A percentile compares a stretch with the other conserved stretches of the same genome.
These are phyloP conservation scores for Aldabrachelys gigantea DNA, from an alignment of 2,113 vertebrate genomes.

Conservation along the genomic window DNA sequence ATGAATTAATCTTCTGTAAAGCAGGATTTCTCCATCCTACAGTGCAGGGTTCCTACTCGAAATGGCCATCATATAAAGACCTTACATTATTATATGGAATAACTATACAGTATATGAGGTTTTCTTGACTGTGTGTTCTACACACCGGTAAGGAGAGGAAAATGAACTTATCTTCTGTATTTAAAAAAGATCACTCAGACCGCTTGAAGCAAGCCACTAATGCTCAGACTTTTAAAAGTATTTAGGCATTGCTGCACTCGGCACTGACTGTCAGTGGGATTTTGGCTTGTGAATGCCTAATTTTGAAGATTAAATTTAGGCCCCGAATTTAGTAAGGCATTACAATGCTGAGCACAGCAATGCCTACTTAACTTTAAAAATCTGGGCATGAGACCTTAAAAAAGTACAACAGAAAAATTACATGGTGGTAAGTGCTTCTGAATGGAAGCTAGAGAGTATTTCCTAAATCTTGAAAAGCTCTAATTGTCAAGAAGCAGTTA, in stretches of 20 bases:
- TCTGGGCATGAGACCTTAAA: not conserved
- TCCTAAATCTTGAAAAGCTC: not conserved
- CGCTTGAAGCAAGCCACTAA: not conserved
- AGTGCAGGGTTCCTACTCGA: not conserved
- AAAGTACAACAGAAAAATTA: not conserved
- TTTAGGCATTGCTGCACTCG: too few species aligned
- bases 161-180: not conserved
- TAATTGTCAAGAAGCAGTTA: not conserved
- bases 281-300: too few species aligned
- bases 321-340: too few species aligned
- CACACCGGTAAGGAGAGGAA: not conserved
- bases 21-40: not conserved
- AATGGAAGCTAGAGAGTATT: not conserved
- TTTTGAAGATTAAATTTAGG: too few species aligned
- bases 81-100: not conserved
- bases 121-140: not conserved
- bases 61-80: not conserved
- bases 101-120: not conserved
- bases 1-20: not conserved
- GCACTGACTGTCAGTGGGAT: too few species aligned
- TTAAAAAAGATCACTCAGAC: not conserved
- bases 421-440: not conserved
- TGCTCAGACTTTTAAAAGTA: too few species aligned
- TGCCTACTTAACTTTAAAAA: too few species aligned
- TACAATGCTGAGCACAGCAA: too few species aligned